Evolutionary conservation across 2,797 vertebrate species (phyloP).

Genomic region (Hydrocynus forskahlii): DNA sequence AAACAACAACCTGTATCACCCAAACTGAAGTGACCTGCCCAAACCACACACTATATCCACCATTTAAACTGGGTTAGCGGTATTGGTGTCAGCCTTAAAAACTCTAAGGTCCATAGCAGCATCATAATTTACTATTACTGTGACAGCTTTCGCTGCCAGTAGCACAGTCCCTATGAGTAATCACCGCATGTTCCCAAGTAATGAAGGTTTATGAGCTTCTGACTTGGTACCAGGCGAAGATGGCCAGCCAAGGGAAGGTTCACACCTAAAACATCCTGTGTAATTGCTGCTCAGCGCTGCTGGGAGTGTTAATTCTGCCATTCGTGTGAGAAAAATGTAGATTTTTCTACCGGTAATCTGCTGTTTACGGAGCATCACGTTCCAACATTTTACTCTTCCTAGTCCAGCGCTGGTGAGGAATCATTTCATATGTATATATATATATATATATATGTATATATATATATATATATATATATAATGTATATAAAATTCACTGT

Average conservation of each 20-base stretch:
- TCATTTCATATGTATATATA: no score
- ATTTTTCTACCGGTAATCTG: neutral
- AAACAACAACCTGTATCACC: neutral
- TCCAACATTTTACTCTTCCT: neutral
- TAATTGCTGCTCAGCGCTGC: neutral
- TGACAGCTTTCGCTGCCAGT: conserved; percentile 17
- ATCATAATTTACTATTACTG: conserved; percentile 15
- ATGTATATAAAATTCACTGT: no score
- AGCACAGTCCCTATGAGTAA: conserved; percentile 13
- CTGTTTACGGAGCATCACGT: neutral
- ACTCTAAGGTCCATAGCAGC: conserved; percentile 20
- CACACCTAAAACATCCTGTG: neutral
- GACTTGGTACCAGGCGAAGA: conserved; percentile 1
- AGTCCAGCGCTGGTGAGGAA: no score
- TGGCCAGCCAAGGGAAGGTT: neutral
- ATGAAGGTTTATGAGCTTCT: conserved; percentile 36
- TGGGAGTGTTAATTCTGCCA: neutral
- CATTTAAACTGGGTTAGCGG: conserved; percentile 33
- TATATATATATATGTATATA: no score
- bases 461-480: no score
- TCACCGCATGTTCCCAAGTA: conserved; percentile 7
- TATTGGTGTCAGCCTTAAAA: conserved; percentile 24
- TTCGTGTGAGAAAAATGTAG: neutral
- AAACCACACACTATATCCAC: conserved; percentile 1
- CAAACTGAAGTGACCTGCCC: neutral